These are phyloP conservation scores for Merluccius polli DNA, from an alignment of 2,797 vertebrate genomes.

Conservation along the genomic window DNA sequence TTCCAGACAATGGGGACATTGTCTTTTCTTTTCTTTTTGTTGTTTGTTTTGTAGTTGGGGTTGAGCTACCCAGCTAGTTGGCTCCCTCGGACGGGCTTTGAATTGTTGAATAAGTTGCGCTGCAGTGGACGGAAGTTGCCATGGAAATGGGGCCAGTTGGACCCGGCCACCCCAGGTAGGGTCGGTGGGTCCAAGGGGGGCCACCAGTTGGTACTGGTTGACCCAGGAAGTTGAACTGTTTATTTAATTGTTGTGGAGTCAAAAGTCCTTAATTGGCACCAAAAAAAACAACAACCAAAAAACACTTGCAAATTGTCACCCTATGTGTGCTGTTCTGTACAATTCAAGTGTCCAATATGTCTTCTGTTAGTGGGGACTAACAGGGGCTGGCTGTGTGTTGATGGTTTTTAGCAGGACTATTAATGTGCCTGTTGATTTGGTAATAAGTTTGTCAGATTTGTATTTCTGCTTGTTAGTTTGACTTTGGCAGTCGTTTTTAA, in stretches of 20 bases:
- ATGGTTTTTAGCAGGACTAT: background rate
- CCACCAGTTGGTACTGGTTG: background rate
- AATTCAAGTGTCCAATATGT: background rate
- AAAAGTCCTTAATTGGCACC: background rate
- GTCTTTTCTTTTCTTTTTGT: too few relatives aligned
- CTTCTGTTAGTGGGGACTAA: too few relatives aligned
- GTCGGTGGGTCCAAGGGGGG: background rate
- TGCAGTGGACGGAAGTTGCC: conserved; percentile 66
- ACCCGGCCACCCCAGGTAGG: background rate
- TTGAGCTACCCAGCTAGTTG: conserved; percentile 53
- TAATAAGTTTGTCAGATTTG: background rate
- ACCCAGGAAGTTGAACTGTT: background rate
- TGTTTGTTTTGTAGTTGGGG: conserved; percentile 28
- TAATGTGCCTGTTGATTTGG: background rate
- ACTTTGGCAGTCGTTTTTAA: background rate
- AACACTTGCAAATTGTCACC: too few relatives aligned
- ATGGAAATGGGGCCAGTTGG: conserved; percentile 32
- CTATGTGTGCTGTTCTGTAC: background rate
- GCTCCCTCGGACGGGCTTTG: conserved; percentile 64
- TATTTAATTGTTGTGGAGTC: background rate
- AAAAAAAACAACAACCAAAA: background rate
- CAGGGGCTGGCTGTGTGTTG: background rate
- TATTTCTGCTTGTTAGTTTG: background rate
- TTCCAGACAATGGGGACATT: conserved; percentile 74
- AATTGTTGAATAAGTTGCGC: conserved; percentile 66